Percentiles rank a stretch among this genome's conserved stretches.
Evolutionary conservation across 2,113 vertebrate genomes (phyloP).

Genomic region (Urocolius indicus): DNA sequence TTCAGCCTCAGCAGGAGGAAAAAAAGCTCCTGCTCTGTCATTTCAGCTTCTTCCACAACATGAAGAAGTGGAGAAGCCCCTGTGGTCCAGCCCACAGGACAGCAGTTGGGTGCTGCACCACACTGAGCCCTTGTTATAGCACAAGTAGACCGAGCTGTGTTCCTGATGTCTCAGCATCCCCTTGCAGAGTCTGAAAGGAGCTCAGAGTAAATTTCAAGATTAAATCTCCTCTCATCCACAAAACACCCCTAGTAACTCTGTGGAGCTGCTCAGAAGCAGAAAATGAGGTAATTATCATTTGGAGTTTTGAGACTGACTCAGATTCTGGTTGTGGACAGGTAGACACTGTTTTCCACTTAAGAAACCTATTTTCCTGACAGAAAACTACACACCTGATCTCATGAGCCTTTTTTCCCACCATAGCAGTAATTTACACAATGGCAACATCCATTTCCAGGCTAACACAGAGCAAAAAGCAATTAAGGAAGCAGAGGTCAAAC

Average conservation of each 20-base stretch:
- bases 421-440: not conserved
- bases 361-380: conserved; percentile 20
- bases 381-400: conserved; percentile 33
- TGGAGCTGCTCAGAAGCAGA: not conserved
- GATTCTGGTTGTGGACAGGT: not conserved
- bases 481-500: conserved; percentile 58
- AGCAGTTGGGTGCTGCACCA: accelerated
- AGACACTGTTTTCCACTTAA: not conserved
- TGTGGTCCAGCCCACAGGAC: not conserved
- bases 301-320: not conserved
- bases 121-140: not conserved
- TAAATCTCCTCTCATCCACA: not conserved
- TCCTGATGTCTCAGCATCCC: not conserved
- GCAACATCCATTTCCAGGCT: conserved; percentile 41
- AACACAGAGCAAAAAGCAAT: conserved; percentile 50
- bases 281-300: not conserved
- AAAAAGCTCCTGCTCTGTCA: not conserved
- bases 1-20: not conserved
- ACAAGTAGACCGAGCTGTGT: not conserved
- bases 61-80: not conserved
- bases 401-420: not conserved
- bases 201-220: not conserved
- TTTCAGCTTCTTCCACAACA: not conserved
- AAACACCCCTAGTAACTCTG: not conserved
- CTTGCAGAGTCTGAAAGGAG: not conserved